A percentile compares a stretch with the other conserved stretches of the same genome.
phyloP scores from a whole-genome alignment of 2,797 vertebrate genomes.

The Halcyon smyrnensis region DNA sequence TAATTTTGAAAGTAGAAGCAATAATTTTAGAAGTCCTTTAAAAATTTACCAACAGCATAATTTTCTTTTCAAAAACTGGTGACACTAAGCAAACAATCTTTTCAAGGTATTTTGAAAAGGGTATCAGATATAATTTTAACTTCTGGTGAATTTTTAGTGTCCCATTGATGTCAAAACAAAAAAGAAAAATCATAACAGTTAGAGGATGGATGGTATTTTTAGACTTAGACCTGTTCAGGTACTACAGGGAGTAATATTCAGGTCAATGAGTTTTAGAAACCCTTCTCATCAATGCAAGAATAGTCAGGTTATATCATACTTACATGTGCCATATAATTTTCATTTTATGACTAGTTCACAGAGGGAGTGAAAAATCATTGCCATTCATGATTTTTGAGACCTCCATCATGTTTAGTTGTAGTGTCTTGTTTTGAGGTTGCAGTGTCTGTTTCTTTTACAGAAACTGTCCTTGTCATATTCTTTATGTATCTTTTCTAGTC shows the following conservation, averaged over 20 bases:
- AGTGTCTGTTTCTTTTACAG: neutral
- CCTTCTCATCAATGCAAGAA: neutral
- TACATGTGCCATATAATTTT: neutral
- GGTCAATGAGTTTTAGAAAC: neutral
- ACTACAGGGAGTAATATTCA: neutral
- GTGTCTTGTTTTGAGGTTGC: rapidly evolving
- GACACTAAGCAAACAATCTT: neutral
- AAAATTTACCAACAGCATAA: neutral
- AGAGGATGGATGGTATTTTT: neutral
- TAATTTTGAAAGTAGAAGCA: neutral
- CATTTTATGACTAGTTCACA: neutral
- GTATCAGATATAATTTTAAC: neutral
- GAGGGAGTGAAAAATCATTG: neutral
- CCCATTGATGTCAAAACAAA: neutral
- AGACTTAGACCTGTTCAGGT: neutral
- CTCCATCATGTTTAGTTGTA: rapidly evolving
- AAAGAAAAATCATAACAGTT: neutral
- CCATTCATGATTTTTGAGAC: neutral
- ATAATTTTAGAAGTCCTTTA: neutral
- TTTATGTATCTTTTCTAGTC: neutral
- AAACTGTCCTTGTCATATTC: neutral
- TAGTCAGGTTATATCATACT: neutral
- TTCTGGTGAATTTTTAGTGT: neutral
- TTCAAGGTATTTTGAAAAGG: neutral
- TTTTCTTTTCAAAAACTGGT: neutral